A percentile compares a stretch with the other conserved stretches of the same genome.
Conservation (phyloP, 1,140 invertebrate genomes). For the Drosophila willistoni region DNA sequence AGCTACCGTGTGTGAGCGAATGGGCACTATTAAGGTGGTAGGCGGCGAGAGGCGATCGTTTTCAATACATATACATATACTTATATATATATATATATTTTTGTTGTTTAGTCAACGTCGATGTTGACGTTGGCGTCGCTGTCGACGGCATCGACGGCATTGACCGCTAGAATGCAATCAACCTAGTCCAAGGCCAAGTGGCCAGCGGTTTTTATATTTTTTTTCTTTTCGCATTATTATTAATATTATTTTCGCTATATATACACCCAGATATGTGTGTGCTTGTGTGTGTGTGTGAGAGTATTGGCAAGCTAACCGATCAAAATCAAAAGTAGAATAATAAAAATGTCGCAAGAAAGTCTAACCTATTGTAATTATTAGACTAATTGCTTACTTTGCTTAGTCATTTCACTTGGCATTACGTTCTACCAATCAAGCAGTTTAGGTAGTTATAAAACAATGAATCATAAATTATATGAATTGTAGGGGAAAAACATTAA, state of each 20-base stretch:
- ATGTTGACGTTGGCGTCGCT: conserved; percentile 37
- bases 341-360: conserved; percentile 35
- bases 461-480: background rate
- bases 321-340: conserved; percentile 40
- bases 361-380: background rate
- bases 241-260: conserved; percentile 45
- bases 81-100: conserved; percentile 16
- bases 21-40: conserved; percentile 10
- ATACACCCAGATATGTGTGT: conserved; percentile 3
- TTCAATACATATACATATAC: conserved; percentile 64
- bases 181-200: conserved; percentile 82
- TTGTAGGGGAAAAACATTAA: background rate
- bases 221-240: conserved; percentile 45
- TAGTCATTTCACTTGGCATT: conserved; percentile 1
- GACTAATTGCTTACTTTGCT: conserved; percentile 1
- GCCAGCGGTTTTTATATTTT: conserved; percentile 69
- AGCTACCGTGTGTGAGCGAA: conserved; percentile 23
- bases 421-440: conserved; percentile 25
- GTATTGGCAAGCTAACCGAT: conserved; percentile 29
- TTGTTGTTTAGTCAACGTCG: conserved; percentile 41
- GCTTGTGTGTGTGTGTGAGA: conserved; percentile 20
- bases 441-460: background rate
- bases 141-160: conserved; percentile 62
- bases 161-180: conserved; percentile 82
- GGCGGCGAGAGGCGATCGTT: conserved; percentile 55